Evolutionary conservation across 2,113 vertebrate genomes (phyloP), one percentile per base, ranked within the genome.

Genomic region (Tragelaphus imberbis): DNA sequence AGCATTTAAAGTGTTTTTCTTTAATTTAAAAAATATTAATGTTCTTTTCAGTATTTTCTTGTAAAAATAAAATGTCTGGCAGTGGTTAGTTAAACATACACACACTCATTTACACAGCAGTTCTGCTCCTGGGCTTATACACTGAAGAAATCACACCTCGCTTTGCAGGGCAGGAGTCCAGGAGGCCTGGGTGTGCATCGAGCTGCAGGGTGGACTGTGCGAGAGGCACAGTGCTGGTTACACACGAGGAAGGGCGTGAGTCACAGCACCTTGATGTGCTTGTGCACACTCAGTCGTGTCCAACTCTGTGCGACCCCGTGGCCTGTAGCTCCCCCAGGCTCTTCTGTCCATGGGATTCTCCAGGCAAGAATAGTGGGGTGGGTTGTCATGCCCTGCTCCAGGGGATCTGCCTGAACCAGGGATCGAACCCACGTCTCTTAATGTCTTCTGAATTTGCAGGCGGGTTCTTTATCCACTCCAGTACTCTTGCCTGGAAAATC

Each of bases 1-100:
- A 92, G 36, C 68, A n/a, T 93, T 97, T 93, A 86, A 95, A 85
- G 44, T 81, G 71, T 87, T 96, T 75, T 75, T 96, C n/a, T 91
- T 91, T 96, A 93, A 95, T 96, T 97, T 79, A 63, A 93, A 97
- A 56, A 91, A 89, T n/a, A 90, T 94, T 85, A 86, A 81, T 58
- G 19, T 81, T 91, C 53, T 89, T 94, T 92, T 92, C 56, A 94
- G 80, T 36, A 40, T 84, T 91, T 94, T 82, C 61, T 84, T 84
- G 36, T 97, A 91, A 96, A 96, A 68, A 25, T 88, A 61, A 92
- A 94, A 93, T 91, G 86, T 95, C 95, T 94, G 94, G 47, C n/a
- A 81, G 59, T 65, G 77, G 47, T 88, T 80, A 40, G 21, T 93
- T 91, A 94, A 95, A 80, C 58, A 16, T 59, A 59, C 33, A 15